These are phyloP conservation scores for Notiomystis cincta DNA, from an alignment of 2,113 vertebrate species.

Conservation along the genomic window DNA sequence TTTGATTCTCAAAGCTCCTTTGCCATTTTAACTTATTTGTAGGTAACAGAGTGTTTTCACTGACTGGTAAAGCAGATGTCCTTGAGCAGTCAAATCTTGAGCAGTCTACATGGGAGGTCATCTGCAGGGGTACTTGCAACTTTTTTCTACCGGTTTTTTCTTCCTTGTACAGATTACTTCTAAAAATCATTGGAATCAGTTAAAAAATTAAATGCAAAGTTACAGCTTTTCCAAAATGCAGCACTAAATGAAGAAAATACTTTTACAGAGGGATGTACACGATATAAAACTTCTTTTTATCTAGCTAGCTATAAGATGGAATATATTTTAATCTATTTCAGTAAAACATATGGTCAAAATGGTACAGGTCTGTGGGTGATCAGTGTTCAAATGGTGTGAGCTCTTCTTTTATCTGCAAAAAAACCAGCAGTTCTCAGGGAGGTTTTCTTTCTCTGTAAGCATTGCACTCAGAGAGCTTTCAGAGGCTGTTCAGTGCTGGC, in stretches of 20 bases:
- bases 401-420: neutral
- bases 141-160: neutral
- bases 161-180: neutral
- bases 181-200: neutral
- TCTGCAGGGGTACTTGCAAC: neutral
- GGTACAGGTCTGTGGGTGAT: neutral
- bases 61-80: conserved; percentile 33
- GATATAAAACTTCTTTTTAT: neutral
- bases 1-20: conserved; percentile 30
- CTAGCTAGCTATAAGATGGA: neutral
- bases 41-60: neutral
- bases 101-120: neutral
- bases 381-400: neutral
- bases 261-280: neutral
- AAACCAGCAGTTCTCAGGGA: neutral
- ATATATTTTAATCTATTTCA: neutral
- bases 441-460: neutral
- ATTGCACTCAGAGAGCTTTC: neutral
- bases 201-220: neutral
- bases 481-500: neutral
- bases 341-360: neutral
- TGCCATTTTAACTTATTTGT: conserved; percentile 12
- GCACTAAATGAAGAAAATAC: neutral
- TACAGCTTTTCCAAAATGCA: neutral
- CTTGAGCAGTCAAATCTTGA: neutral